Conservation (phyloP, 1,140 invertebrate species). For the Elysia chlorotica region DNA sequence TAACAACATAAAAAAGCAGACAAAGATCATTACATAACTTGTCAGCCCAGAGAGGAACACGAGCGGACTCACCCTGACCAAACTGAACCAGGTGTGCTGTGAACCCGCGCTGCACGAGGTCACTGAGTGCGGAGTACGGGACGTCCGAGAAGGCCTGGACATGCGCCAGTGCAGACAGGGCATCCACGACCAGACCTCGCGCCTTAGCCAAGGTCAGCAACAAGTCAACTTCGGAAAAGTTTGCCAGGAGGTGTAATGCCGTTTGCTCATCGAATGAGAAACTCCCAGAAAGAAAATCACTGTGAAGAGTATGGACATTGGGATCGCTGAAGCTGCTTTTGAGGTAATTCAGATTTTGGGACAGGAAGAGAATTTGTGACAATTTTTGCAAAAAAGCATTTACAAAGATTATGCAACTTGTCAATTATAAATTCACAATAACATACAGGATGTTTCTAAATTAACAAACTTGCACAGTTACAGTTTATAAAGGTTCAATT, state of each 20-base stretch:
- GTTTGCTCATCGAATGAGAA: constrained; percentile 73
- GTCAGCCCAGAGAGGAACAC: too few relatives aligned
- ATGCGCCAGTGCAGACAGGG: constrained; percentile 66
- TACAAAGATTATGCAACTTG: too few relatives aligned
- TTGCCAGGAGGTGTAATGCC: constrained; percentile 71
- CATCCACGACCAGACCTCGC: constrained; percentile 50
- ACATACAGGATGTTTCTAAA: too few relatives aligned
- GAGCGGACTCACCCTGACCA: constrained; percentile 50
- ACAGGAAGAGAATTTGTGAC: too few relatives aligned
- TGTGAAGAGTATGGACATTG: constrained; percentile 45
- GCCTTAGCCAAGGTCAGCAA: constrained; percentile 53
- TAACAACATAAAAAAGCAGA: too few relatives aligned
- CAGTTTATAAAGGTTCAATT: too few relatives aligned
- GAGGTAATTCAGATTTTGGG: too few relatives aligned
- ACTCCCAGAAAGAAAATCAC: constrained; percentile 72
- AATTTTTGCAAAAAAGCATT: too few relatives aligned
- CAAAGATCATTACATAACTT: too few relatives aligned
- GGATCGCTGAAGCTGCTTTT: too few relatives aligned
- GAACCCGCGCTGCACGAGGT: constrained; percentile 49
- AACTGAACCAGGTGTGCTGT: constrained; percentile 45
- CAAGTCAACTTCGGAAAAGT: constrained; percentile 60
- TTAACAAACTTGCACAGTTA: too few relatives aligned
- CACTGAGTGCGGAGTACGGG: constrained; percentile 64
- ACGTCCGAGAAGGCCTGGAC: constrained; percentile 47
- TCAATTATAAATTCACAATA: too few relatives aligned